These are phyloP conservation scores for Apamea anceps DNA, from an alignment of 2,888 invertebrate species.

Conservation along the genomic window DNA sequence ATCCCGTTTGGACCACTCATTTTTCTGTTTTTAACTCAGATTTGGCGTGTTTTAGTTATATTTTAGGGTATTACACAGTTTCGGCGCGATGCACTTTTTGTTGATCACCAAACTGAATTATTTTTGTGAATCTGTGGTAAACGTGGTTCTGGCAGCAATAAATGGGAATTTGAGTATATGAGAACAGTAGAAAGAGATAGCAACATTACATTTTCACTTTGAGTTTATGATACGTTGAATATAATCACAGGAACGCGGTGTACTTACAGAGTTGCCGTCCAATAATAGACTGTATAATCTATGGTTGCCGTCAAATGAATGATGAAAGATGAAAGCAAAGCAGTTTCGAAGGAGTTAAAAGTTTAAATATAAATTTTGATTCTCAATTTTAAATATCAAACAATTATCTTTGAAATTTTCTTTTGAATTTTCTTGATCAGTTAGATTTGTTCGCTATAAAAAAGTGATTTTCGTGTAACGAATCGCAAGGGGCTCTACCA, in stretches of 20 bases:
- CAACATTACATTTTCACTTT: neutral
- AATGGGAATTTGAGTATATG: neutral
- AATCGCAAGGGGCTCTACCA: too few species aligned
- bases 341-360: neutral
- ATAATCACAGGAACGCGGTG: neutral
- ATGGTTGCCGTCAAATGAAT: too few species aligned
- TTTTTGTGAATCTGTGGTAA: constrained; percentile 44
- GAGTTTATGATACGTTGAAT: neutral
- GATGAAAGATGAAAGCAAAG: too few species aligned
- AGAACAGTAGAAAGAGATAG: neutral
- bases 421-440: too few species aligned
- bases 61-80: constrained; percentile 21
- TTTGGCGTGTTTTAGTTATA: constrained; percentile 6
- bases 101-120: constrained; percentile 46
- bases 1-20: constrained; percentile 92
- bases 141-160: neutral
- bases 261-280: neutral
- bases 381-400: too few species aligned
- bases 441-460: too few species aligned
- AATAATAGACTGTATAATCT: too few species aligned
- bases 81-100: constrained; percentile 63
- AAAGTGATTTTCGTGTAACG: too few species aligned
- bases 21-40: constrained; percentile 45
- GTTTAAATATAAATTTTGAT: neutral
- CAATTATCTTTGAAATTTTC: too few species aligned